Conservation (phyloP, 2,888 invertebrate species). For the Apocheima hispidaria region DNA sequence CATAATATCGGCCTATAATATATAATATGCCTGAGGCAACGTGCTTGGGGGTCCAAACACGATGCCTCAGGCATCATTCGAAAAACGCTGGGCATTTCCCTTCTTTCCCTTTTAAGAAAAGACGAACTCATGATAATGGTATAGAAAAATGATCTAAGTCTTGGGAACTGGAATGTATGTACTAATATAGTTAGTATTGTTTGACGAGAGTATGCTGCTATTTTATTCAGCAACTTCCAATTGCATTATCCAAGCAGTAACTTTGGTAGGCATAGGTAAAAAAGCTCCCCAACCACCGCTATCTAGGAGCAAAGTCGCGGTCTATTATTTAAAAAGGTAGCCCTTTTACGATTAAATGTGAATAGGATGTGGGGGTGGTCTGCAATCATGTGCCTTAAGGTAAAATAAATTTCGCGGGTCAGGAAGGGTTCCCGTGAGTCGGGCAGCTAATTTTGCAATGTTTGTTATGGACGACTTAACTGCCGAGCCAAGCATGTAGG, state of each 20-base stretch:
- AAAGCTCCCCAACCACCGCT: slow-evolving; percentile 18
- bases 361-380: slow-evolving; percentile 37
- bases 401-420: slow-evolving; percentile 37
- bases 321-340: slow-evolving; percentile 38
- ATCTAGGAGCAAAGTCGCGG: slow-evolving; percentile 29
- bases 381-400: slow-evolving; percentile 38
- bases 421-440: slow-evolving; percentile 40
- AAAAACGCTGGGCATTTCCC: too few relatives aligned
- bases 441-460: slow-evolving; percentile 42
- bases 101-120: too few relatives aligned
- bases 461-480: slow-evolving; percentile 44
- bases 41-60: too few relatives aligned
- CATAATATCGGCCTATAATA: too few relatives aligned
- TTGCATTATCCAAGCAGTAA: slow-evolving; percentile 23
- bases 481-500: slow-evolving; percentile 42
- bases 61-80: too few relatives aligned
- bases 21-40: too few relatives aligned
- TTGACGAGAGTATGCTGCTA: neutral
- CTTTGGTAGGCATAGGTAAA: slow-evolving; percentile 8
- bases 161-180: too few relatives aligned
- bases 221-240: slow-evolving; percentile 18
- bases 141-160: too few relatives aligned
- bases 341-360: slow-evolving; percentile 38
- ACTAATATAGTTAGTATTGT: neutral
- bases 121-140: too few relatives aligned